Base-by-base conservation (phyloP, 1,140 invertebrate species). In the Lysiphlebus fabarum region DNA sequence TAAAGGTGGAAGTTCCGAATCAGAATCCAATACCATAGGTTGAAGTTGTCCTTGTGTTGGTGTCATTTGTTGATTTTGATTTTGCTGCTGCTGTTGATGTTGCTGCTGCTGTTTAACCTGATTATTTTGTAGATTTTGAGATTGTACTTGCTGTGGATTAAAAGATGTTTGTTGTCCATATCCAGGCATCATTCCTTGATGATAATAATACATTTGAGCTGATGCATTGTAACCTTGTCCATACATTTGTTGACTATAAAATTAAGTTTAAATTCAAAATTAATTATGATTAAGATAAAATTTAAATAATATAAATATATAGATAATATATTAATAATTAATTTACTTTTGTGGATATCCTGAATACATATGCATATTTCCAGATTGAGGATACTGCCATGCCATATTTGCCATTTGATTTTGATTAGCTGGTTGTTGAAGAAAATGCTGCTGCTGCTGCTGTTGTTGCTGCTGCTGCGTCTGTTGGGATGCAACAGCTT, bases 391-490 rank as follows among this genome's bases (percentile, higher is more conserved):
- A 65, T 79, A 78, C 53, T 77, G 77, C 78, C 78, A 79, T 44
- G 74, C 67, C 76, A 79, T 78, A 45, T 74, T 78, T 61, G 76
- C 71, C 76, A 79, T 79, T 61, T 72, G 68, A 63, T 64, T 71
- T 7, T 53, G 53, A 12, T 62, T 51, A 8, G 58, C 64, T 26
- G 17, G 17, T 26, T 26, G 17, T 26, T 26, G 17, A 26, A 26
- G 17, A 26, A 26, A 26, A 26, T 26, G 17, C 45, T 66, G 64
- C 56, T 68, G 68, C 55, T 67, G 64, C 37, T 72, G 71, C 48
- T 69, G 69, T 61, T 70, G 69, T 61, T 70, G 68, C 62, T 73
- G 71, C 64, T 76, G 72, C 66, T 74, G 66, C 50, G 76, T 78
- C 66, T 77, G 75, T 72, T 78, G 75, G 64, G 72, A 66, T 56